Evolutionary conservation across 2,888 invertebrate genomes (phyloP).

Genomic region (Cantharis nigra): DNA sequence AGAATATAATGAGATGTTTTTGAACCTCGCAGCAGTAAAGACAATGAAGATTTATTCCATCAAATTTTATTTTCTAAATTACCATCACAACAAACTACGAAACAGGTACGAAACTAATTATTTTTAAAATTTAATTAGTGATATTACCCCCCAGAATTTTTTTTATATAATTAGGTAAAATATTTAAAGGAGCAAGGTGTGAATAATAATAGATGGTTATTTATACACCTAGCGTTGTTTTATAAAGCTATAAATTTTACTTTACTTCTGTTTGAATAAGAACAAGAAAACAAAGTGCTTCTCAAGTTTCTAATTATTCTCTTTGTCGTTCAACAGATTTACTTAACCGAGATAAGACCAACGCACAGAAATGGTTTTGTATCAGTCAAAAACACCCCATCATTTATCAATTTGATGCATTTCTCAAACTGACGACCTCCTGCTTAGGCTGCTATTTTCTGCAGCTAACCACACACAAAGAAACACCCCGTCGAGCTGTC

Average conservation of each 20-base stretch:
- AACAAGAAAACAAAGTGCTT: constrained; percentile 6
- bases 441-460: constrained; percentile 32
- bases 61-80: constrained; percentile 5
- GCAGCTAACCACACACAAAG: constrained; percentile 29
- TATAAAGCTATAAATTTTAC: background rate
- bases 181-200: background rate
- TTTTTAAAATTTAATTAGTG: background rate
- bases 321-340: constrained; percentile 53
- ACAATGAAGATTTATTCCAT: constrained; percentile 22
- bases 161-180: background rate
- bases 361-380: constrained; percentile 46
- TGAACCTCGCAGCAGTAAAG: constrained; percentile 25
- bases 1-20: constrained; percentile 30
- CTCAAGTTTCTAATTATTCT: constrained; percentile 29
- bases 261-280: background rate
- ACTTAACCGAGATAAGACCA: constrained; percentile 49
- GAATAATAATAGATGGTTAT: background rate
- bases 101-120: background rate
- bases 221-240: background rate
- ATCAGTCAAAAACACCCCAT: constrained; percentile 51
- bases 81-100: background rate
- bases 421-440: constrained; percentile 46
- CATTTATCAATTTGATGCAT: constrained; percentile 53
- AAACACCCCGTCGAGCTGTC: constrained; percentile 11
- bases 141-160: background rate